Base-by-base conservation (phyloP, 1,140 invertebrate genomes). In the Brachionus rubens region DNA sequence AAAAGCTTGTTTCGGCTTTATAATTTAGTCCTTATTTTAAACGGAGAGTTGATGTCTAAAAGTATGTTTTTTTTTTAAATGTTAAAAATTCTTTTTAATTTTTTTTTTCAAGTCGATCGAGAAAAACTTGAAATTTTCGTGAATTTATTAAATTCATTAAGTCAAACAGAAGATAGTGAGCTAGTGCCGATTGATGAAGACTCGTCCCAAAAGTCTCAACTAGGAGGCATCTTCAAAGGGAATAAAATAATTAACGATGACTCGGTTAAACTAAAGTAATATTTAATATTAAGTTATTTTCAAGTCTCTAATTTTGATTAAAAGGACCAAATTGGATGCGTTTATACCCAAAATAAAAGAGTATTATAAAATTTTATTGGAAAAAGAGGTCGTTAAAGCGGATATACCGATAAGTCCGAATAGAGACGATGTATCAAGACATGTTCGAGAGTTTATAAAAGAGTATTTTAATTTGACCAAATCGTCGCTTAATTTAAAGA, bases 381-480 rank as follows among this genome's bases (percentile, higher is more conserved):
- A 65, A 43, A 65, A 46, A 43, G 59, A 65, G 24, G 59, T 65
- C 1, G 12, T 65, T 0, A 40, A 28, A 12, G 16, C 36, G 24
- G 16, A 6, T 10, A 59, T 65, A 5, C 59, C 59, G 19, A 4
- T 12, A 12, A 65, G 59, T 26, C 40, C 59, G 1, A 24, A 24
- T 21, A 41, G 26, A 41, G 59, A 65, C 41, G 40, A 65, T 14
- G 30, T 65, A 24, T 41, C 59, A 21, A 14, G 0, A 9, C 40
- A 65, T 21, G 59, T 43, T 26, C 41, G 43, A 65, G 36, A 65
- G 43, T 65, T 65, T 12, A 43, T 65, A 24, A 43, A 65, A 43
- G 40, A 65, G 12, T 65, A 65, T 65, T 65, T 43, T 65, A 65
- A 65, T 28, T 43, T 65, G 24, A 28, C 19, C 19, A 65, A 65